phyloP scores from a whole-genome alignment of 2,888 invertebrate species.

The Pristionchus japonicus region DNA sequence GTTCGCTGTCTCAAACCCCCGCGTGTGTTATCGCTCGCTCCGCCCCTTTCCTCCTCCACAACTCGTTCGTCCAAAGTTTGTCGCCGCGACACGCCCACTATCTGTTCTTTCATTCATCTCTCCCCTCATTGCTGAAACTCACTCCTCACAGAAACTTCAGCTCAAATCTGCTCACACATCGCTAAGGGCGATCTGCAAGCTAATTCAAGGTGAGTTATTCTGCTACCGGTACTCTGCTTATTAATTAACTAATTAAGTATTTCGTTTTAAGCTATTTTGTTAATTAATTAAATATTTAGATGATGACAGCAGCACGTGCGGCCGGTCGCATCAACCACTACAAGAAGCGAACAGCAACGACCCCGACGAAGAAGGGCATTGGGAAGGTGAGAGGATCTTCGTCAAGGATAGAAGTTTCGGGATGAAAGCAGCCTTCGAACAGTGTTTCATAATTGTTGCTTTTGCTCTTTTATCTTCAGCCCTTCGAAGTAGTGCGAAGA shows the following conservation, averaged over 20 bases:
- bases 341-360: slow-evolving; percentile 43
- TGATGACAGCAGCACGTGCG: slow-evolving; percentile 47
- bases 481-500: too few species aligned
- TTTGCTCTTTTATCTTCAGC: too few species aligned
- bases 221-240: neutral
- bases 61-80: neutral
- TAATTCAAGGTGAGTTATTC: neutral
- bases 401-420: too few species aligned
- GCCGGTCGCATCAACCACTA: slow-evolving; percentile 39
- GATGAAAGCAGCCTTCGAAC: too few species aligned
- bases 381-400: too few species aligned
- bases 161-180: neutral
- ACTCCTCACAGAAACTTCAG: neutral
- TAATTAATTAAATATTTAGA: neutral
- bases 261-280: neutral
- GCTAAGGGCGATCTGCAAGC: neutral
- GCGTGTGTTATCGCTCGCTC: neutral
- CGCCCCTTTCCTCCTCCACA: neutral
- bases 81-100: neutral
- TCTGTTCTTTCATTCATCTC: neutral
- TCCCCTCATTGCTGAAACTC: neutral
- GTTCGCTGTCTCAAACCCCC: neutral
- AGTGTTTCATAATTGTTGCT: too few species aligned
- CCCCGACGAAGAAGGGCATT: slow-evolving; percentile 10
- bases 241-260: neutral